phyloP scores from a whole-genome alignment of 2,888 invertebrate species.

The Pyrgus malvae region DNA sequence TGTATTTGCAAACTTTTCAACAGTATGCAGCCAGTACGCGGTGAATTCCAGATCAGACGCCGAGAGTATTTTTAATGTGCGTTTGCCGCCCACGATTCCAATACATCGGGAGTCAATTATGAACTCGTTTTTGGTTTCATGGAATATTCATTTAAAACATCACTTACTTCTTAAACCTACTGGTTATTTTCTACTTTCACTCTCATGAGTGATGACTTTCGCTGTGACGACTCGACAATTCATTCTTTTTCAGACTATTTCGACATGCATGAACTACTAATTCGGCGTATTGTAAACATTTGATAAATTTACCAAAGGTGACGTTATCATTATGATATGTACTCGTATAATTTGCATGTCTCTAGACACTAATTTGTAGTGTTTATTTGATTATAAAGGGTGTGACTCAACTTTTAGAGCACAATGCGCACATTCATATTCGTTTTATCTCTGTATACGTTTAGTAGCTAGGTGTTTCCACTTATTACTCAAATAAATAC shows the following conservation, averaged over 20 bases:
- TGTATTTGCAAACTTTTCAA: slow-evolving; percentile 23
- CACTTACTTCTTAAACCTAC: too few species aligned
- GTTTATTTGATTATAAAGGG: not conserved
- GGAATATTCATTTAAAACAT: not conserved
- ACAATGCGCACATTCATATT: not conserved
- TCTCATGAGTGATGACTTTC: too few species aligned
- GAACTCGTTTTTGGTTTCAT: not conserved
- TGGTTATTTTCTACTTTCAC: too few species aligned
- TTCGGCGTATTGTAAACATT: not conserved
- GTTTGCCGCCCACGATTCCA: slow-evolving; percentile 18
- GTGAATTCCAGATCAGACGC: slow-evolving; percentile 10
- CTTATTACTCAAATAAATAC: too few species aligned
- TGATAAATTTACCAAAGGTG: not conserved
- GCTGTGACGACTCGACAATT: too few species aligned
- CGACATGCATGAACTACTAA: too few species aligned
- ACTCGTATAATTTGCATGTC: not conserved
- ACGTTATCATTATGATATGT: not conserved
- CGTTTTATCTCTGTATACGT: not conserved
- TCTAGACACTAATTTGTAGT: not conserved
- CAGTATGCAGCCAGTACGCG: slow-evolving; percentile 1
- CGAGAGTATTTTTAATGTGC: slow-evolving; percentile 28
- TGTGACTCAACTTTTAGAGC: not conserved
- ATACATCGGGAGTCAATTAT: slow-evolving; percentile 11
- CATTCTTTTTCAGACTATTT: too few species aligned
- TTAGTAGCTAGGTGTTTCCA: too few species aligned